Conservation (phyloP, 2,797 vertebrate genomes). For the Taenioides sp. region DNA sequence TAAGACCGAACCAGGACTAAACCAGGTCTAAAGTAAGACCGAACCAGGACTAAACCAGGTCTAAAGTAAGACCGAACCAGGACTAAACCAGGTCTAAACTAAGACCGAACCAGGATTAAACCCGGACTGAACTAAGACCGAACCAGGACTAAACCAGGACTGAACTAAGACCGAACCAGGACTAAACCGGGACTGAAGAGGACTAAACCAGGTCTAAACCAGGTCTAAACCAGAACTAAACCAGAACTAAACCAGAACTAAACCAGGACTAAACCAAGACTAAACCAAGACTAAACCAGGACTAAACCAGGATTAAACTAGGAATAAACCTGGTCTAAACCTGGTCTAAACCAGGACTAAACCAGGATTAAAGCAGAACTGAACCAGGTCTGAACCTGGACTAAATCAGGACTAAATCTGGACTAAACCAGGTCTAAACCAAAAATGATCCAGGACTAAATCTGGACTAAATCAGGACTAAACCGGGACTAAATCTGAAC, state of each 20-base stretch:
- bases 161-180: background rate
- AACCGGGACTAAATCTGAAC: too few relatives aligned
- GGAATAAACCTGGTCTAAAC: too few relatives aligned
- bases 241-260: background rate
- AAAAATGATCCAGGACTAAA: background rate
- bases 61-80: too few relatives aligned
- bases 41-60: background rate
- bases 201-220: constrained; percentile 1
- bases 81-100: too few relatives aligned
- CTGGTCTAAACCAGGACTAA: too few relatives aligned
- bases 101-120: too few relatives aligned
- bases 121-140: background rate
- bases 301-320: background rate
- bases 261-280: background rate
- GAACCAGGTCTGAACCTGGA: too few relatives aligned
- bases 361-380: too few relatives aligned
- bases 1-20: background rate
- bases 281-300: background rate
- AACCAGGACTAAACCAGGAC: background rate
- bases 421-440: background rate
- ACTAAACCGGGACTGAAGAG: background rate
- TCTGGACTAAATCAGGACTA: background rate
- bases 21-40: background rate
- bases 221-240: background rate
- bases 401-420: background rate